Evolutionary conservation across 2,797 vertebrate genomes (phyloP), one percentile per base, ranked within the genome.

Genomic region (Notolepis coatsorum): DNA sequence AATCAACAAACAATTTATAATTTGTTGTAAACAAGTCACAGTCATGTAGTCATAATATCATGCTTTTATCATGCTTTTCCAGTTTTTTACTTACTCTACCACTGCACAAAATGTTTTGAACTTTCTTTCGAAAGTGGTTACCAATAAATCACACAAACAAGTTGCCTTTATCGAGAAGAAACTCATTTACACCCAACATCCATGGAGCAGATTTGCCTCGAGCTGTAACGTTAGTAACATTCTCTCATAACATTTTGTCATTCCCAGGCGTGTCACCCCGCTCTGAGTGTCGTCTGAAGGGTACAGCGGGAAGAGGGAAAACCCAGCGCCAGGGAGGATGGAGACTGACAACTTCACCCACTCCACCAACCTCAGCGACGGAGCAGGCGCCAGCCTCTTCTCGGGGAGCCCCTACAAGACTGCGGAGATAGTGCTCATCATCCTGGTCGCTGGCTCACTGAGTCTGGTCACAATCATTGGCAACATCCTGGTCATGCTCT

Each of bases 401-500:
- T 65, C 56, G 41, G 75, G 13, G 12, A 93, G 88, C 81, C 87
- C 91, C 3, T 97, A 96, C 57, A 92, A 94, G 8, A 90, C 91
- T 0, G 87, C 96, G 63, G 95, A 98, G 85, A 90, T 95, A 65
- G 87, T 94, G 1, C 93, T 99, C 77, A 96, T 99, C 0, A 90
- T 94, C 77, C 91, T 96, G 0, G 95, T 96, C 70, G 94, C 96
- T 0, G 96, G 95, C 60, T 94, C 93, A 0, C 90, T 98, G 79
- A 99, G 97, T 82, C 91, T 99, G 18, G 90, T 99, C 88, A 99
- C 97, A 0, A 92, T 97, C 31, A 94, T 95, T 15, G 97, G 97
- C 51, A 99, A 99, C 80, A 94, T 99, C 83, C 88, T 99, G 82
- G 97, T 99, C 84, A 98, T 99, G 94, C 90, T 99, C 59, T 99